Evolutionary conservation across 2,797 vertebrate genomes (phyloP).

Genomic region (Ambastaia sidthimunki): DNA sequence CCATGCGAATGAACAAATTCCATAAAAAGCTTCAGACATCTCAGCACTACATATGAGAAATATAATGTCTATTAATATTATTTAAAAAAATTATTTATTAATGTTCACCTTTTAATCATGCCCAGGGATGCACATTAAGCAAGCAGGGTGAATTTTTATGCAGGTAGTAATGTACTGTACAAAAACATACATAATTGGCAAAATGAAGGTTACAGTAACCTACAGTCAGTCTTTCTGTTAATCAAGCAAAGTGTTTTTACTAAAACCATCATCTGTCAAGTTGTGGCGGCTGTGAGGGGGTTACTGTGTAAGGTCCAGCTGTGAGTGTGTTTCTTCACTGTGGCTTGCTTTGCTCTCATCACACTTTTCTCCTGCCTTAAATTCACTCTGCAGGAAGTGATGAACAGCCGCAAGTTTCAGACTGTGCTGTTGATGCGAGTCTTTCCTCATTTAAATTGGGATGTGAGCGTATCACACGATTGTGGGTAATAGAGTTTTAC

Average conservation of each 20-base stretch:
- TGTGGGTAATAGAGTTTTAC: too few species aligned
- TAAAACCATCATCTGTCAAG: constrained; percentile 47
- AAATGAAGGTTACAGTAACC: constrained; percentile 36
- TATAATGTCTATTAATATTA: too few species aligned
- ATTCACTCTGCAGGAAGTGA: constrained; percentile 39
- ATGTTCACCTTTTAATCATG: too few species aligned
- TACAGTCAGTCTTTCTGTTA: constrained; percentile 16
- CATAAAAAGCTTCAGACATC: too few species aligned
- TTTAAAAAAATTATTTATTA: too few species aligned
- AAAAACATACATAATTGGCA: constrained; percentile 22
- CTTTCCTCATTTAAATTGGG: not conserved
- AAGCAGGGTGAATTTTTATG: not conserved
- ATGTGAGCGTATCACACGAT: not conserved
- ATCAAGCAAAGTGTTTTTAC: constrained; percentile 42
- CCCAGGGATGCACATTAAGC: not conserved
- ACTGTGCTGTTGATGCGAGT: constrained; percentile 36
- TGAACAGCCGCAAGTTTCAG: constrained; percentile 37
- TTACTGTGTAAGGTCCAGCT: constrained; percentile 43
- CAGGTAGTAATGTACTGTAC: constrained; percentile 1
- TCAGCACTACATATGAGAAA: too few species aligned
- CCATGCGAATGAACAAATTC: too few species aligned
- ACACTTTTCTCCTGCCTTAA: constrained; percentile 4
- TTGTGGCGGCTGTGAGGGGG: not conserved
- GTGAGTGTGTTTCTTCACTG: constrained; percentile 24
- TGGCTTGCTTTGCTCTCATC: constrained; percentile 14